Base-by-base conservation (phyloP, 1,140 invertebrate species). In the Drosophila ananassae region DNA sequence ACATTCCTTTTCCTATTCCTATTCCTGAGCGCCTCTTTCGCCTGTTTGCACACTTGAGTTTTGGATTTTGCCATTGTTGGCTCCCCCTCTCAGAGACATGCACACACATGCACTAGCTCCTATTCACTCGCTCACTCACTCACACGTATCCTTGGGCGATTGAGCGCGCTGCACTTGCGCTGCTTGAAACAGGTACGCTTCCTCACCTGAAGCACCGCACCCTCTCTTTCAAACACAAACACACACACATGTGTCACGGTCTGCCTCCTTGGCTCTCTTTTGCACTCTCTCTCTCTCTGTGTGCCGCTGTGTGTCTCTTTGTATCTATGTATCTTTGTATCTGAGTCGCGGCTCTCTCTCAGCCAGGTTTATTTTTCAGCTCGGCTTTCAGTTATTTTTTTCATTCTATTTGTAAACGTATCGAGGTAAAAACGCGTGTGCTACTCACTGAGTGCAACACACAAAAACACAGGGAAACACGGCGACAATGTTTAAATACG, bases 81-180 rank as follows among this genome's bases (percentile, higher is more conserved):
- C 34, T 73, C 30, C 55, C 34, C 50, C 41, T 67, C 60, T 76
- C 54, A 46, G 32, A 28, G 68, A 56, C 46, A 47, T 30, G 54
- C 17, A 9, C 56, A 34, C 12, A 34, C n/a, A 41, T 13, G 13
- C n/a, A 51, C 24, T 34, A 21, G 37, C 64, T 10, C 47, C 3
- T 61, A 39, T 37, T 7, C n/a, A 56, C 55, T 32, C 61, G 17
- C 39, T 56, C 52, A 61, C 28, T 46, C 44, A 51, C 28, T 46
- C 44, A 51, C 34, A 30, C 21, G 48, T 71, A 69, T 71, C 72
- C 71, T 84, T 55, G 66, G 73, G 60, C 58, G 44, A 63, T 82
- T 82, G 69, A 82, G 80, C 78, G 71, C 62, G 83, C 78, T 89
- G 82, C 82, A 87, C 82, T 87, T 87, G 82, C 82, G 82, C 81